Base-by-base conservation (phyloP, 2,888 invertebrate species). In the Oscheius myriophilus region DNA sequence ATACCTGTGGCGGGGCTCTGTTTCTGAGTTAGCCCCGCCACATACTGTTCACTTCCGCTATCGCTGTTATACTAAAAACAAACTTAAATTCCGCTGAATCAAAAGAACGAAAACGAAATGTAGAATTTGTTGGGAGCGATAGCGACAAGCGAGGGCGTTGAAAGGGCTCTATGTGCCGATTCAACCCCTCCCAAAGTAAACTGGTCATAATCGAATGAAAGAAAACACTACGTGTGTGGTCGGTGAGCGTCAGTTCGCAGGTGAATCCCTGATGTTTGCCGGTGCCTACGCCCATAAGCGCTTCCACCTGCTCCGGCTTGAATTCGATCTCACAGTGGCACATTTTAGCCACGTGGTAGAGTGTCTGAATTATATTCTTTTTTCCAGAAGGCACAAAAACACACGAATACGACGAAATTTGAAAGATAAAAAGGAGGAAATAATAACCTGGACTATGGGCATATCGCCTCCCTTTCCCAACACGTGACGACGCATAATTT, bases 401-500 rank as follows among this genome's bases (percentile, higher is more conserved):
- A 33, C 3, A 33, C 33, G 33, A 33, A 33, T 33, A 33, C 33
- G 9, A 33, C 33, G n/a, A n/a, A n/a, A 33, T 33, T 6, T 33
- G 3, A 26, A n/a, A 12, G 23, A n/a, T 42, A n/a, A 23, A 21
- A 39, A 41, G n/a, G 12, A n/a, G 11, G 18, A 33, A 42, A n/a
- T 18, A 46, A 39, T 26, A 25, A 63, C 63, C 54, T 75, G 72
- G 26, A 63, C n/a, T 23, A 71, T 63, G 14, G 57, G 64, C 62
- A 57, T 68, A 43, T 42, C 67, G 66, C 43, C 25, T 41, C 52
- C 53, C 23, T 23, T 58, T 25, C 49, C 69, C 63, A 26, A 67
- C 55, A 55, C 70, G 62, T 59, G 46, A 25, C 72, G 64, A 2
- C 69, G 49, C 16, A 72, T 66, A 1, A 76, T 70, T 1, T 51